Evolutionary conservation across 2,797 vertebrate species (phyloP), one percentile per base, ranked within the genome.

Genomic region (Linurgus olivaceus): DNA sequence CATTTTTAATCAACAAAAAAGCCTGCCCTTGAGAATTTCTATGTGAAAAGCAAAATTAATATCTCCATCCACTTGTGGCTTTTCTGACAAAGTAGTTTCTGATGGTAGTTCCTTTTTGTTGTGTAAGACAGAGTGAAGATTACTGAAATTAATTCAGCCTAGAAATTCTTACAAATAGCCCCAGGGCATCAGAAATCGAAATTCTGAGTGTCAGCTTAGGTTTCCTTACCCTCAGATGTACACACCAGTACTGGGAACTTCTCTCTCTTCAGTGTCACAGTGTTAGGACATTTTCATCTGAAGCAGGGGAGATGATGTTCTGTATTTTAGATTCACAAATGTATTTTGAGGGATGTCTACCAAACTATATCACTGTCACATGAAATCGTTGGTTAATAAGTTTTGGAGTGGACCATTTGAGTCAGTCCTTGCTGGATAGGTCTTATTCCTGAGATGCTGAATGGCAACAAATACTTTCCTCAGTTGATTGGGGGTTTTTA

Each of bases 401-500:
- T 86, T 91, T 61, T 86, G 65, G 52, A 80, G 18, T 59, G 50
- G 29, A 45, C 51, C 4, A 4, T 88, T 52, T 86, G 31, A 63
- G 26, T 78, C 26, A 48, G 3, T 57, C 16, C 14, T 61, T 80
- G 16, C 17, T 73, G 57, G 12, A 15, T 8, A 37, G 31, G 3
- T 76, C 42, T 11, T 50, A 31, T 21, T 72, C 42, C 50, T 4
- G 4, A 55, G 48, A 40, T n/a, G 29, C 23, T 76, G 47, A 44
- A 59, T 37, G 13, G 13, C 31, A 76, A 14, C 17, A 1, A 37
- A 29, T n/a, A 6, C 21, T 85, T 92, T 78, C 26, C 29, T 71
- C 14, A 42, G 3, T 26, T 44, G 17, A 44, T 2, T 37, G 17
- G 7, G 4, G 0, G 0, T 3, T 38, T 61, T 68, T 19, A 17